phyloP scores from a whole-genome alignment of 2,797 vertebrate species.

The Ambastaia sidthimunki region DNA sequence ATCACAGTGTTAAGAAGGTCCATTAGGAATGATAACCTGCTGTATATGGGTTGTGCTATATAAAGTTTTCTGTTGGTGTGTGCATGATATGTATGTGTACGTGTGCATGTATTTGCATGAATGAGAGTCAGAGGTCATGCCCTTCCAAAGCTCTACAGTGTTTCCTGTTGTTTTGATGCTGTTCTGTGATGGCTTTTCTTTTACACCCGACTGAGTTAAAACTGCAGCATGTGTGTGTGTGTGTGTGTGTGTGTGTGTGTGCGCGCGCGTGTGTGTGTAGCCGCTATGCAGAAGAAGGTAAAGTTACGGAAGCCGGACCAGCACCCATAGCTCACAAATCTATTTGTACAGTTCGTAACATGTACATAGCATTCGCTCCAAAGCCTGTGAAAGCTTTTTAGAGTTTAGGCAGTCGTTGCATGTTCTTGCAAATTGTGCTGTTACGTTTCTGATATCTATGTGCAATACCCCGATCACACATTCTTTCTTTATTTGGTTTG shows the following conservation, averaged over 20 bases:
- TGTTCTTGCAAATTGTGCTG: slow-evolving; percentile 85
- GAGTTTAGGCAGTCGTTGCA: slow-evolving; percentile 88
- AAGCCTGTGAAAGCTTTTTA: slow-evolving; percentile 88
- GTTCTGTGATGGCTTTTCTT: slow-evolving; percentile 59
- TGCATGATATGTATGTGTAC: slow-evolving; percentile 66
- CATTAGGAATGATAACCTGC: slow-evolving; percentile 69
- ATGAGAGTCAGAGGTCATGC: slow-evolving; percentile 42
- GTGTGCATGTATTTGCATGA: slow-evolving; percentile 76
- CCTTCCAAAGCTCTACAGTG: slow-evolving; percentile 64
- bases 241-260: neutral
- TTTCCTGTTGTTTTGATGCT: slow-evolving; percentile 42
- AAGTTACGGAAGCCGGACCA: slow-evolving; percentile 80
- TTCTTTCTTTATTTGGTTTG: slow-evolving; percentile 60
- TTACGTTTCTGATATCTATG: slow-evolving; percentile 83
- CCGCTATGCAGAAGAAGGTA: slow-evolving; percentile 79
- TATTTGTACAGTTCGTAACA: slow-evolving; percentile 85
- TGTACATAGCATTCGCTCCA: slow-evolving; percentile 80
- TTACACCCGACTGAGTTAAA: slow-evolving; percentile 73
- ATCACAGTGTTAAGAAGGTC: slow-evolving; percentile 83
- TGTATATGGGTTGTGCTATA: slow-evolving; percentile 55
- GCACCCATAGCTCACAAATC: slow-evolving; percentile 78
- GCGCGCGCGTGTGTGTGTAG: slow-evolving; percentile 37
- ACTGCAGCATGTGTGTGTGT: slow-evolving; percentile 56
- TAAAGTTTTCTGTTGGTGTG: slow-evolving; percentile 47
- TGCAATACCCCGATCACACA: slow-evolving; percentile 84